Evolutionary conservation across 2,113 vertebrate species (phyloP).

Genomic region (Callipepla squamata): DNA sequence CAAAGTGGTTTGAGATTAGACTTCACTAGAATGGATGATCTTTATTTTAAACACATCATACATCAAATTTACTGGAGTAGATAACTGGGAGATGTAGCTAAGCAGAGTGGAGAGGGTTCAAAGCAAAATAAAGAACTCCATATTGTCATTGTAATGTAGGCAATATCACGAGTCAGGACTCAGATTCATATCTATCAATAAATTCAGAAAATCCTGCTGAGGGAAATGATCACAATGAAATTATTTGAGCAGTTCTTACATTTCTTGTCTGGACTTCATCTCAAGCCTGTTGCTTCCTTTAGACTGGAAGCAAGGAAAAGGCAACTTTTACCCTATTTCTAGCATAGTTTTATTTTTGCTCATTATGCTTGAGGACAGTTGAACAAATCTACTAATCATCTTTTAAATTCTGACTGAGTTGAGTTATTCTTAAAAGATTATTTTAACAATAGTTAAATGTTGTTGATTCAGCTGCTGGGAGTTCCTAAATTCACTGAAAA

Average conservation of each 20-base stretch:
- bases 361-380: background rate
- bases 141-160: background rate
- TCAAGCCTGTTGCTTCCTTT: background rate
- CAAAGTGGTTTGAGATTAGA: background rate
- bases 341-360: background rate
- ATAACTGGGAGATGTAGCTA: background rate
- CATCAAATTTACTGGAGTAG: background rate
- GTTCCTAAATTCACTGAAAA: background rate
- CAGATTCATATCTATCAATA: background rate
- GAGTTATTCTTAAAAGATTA: background rate
- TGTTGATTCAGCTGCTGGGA: background rate
- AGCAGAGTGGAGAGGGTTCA: background rate
- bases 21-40: conserved; percentile 20
- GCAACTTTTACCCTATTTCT: background rate
- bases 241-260: background rate
- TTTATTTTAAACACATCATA: conserved; percentile 22
- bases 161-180: background rate
- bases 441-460: background rate
- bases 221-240: background rate
- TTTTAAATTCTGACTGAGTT: background rate
- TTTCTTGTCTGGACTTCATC: background rate
- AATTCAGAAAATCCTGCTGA: background rate
- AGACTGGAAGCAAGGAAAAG: background rate
- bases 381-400: background rate
- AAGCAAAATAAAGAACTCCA: background rate